Evolutionary conservation across 2,888 invertebrate genomes (phyloP).

Genomic region (Andrena haemorrhoa): DNA sequence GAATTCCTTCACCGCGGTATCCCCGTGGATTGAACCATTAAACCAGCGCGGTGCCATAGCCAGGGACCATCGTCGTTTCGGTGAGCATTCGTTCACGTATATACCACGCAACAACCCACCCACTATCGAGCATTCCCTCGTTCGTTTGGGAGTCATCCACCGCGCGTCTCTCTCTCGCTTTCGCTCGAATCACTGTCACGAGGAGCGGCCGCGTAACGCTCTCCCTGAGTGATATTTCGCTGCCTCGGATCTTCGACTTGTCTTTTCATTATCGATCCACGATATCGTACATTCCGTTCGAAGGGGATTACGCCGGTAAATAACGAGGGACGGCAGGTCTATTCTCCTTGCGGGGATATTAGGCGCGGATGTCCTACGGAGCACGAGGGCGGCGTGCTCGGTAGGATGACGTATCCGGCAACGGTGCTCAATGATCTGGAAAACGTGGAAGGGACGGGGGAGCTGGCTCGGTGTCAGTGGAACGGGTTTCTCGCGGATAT

Average conservation of each 20-base stretch:
- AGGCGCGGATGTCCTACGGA: slow-evolving; percentile 4
- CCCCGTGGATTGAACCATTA: slow-evolving; percentile 46
- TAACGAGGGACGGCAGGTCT: neutral
- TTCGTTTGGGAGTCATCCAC: neutral
- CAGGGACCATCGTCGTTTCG: slow-evolving; percentile 49
- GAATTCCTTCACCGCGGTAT: slow-evolving; percentile 34
- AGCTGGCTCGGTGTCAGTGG: slow-evolving; percentile 47
- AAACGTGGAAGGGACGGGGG: slow-evolving; percentile 55
- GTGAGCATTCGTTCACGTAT: slow-evolving; percentile 47
- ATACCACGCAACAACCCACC: neutral
- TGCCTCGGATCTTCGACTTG: neutral
- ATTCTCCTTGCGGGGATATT: neutral
- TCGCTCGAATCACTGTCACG: neutral
- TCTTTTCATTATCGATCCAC: too few species aligned
- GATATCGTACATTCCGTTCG: neutral
- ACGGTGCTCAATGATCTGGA: slow-evolving; percentile 66
- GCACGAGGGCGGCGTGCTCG: slow-evolving; percentile 46
- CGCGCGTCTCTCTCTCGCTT: neutral
- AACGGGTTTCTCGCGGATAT: slow-evolving; percentile 38
- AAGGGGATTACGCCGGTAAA: too few species aligned
- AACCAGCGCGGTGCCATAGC: slow-evolving; percentile 1
- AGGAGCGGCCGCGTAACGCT: neutral
- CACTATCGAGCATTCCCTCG: neutral
- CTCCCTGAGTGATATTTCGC: neutral
- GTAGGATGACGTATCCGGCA: slow-evolving; percentile 57